phyloP scores from a whole-genome alignment of 2,797 vertebrate genomes.

The Glossophaga mutica region DNA sequence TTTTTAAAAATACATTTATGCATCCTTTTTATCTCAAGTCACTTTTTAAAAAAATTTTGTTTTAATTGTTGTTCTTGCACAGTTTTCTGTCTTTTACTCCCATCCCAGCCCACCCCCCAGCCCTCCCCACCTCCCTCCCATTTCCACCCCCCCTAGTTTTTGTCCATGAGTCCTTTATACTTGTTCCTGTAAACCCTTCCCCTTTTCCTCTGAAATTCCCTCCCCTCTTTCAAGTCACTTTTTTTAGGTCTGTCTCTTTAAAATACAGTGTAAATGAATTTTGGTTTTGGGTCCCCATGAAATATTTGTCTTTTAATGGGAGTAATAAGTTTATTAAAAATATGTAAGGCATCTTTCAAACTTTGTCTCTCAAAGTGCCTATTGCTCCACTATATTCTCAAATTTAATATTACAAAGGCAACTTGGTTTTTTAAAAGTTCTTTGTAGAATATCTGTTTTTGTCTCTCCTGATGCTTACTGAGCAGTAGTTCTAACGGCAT shows the following conservation, averaged over 20 bases:
- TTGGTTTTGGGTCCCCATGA: neutral
- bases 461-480: neutral
- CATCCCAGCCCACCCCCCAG: no score
- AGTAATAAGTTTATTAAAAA: neutral
- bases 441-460: neutral
- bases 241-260: neutral
- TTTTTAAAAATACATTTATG: neutral
- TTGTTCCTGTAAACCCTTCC: no score
- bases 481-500: neutral
- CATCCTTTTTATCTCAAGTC: neutral
- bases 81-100: no score
- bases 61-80: no score
- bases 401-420: neutral
- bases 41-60: neutral
- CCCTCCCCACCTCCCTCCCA: no score
- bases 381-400: neutral
- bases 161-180: no score
- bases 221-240: neutral
- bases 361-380: neutral
- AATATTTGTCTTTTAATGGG: constrained; percentile 12
- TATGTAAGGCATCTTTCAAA: neutral
- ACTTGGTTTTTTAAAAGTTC: neutral
- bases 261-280: neutral
- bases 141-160: no score
- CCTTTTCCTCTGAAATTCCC: no score